These are phyloP conservation scores for Trinectes maculatus DNA, from an alignment of 2,113 vertebrate species.

Conservation along the genomic window DNA sequence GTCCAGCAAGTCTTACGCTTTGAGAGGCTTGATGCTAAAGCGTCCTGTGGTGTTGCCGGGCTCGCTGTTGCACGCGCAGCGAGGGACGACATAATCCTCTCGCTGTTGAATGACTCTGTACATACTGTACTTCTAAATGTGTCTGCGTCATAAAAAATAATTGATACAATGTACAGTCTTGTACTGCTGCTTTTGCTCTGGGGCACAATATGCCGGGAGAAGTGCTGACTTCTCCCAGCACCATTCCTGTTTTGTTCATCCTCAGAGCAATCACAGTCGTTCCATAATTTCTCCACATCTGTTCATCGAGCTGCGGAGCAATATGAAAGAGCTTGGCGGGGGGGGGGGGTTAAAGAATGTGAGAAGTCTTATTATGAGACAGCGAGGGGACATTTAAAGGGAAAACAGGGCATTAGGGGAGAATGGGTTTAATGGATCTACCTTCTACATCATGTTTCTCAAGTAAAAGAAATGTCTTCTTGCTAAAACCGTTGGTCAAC, in stretches of 20 bases:
- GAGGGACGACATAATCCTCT: constrained; percentile 60
- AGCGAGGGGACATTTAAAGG: background rate
- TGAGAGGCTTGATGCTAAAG: constrained; percentile 38
- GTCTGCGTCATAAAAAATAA: constrained; percentile 67
- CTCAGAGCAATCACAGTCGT: constrained; percentile 51
- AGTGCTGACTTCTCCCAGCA: constrained; percentile 57
- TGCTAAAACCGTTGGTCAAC: background rate
- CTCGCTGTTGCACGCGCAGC: constrained; percentile 40
- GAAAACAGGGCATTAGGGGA: background rate
- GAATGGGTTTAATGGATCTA: background rate
- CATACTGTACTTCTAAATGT: constrained; percentile 59
- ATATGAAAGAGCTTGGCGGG: constrained; percentile 19
- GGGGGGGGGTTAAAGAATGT: background rate
- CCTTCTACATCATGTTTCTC: background rate
- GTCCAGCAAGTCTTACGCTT: constrained; percentile 33
- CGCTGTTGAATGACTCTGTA: constrained; percentile 64
- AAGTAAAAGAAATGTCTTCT: background rate
- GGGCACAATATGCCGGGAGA: constrained; percentile 57
- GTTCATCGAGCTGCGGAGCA: constrained; percentile 48
- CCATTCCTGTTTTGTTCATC: constrained; percentile 66
- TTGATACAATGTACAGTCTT: constrained; percentile 55
- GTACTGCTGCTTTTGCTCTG: constrained; percentile 54
- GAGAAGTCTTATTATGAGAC: background rate
- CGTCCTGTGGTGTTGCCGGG: constrained; percentile 56
- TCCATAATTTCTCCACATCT: constrained; percentile 68